Evolutionary conservation across 37 sponge, comb jelly and placozoan genomes (phyloP), one percentile per base, ranked within the genome.

Genomic region (Trichoplax adhaerens): DNA sequence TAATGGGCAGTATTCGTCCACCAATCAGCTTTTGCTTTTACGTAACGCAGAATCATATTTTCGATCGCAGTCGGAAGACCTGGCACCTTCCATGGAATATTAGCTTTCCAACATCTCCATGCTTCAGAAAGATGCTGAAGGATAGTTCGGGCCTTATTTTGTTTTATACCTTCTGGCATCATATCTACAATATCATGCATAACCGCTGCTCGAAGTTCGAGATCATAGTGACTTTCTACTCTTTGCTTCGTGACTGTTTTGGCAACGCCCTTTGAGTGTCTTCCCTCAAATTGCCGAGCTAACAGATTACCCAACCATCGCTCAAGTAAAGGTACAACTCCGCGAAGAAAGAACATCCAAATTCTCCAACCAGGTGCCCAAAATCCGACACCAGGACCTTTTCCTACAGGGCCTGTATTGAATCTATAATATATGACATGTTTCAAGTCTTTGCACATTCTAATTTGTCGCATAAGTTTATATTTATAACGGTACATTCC

Each of bases 401-500:
- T 97, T n/a, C 99, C 93, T 48, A 97, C 99, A 52, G 99, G 90
- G 68, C 99, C 99, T 56, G 99, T 97, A 69, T 97, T 97, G 80
- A 97, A 97, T 52, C 99, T 79, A 74, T 97, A 97, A 86, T 97
- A 97, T 75, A 97, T 97, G 71, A 97, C 87, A 63, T 97, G 99
- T 76, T 97, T 97, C 65, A 97, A 86, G 66, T 97, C 99, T 78
- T 97, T 97, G 77, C 99, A 97, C 99, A 97, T 91, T 10, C 99
- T 62, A 57, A 97, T 97, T 80, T 97, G 99, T 63, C 99, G 75
- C 99, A 97, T 97, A 72, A 97, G 82, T 69, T 97, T 97, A 84
- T 97, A 97, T 90, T 97, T 97, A 93, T 97, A 97, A 50, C 99
- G 93, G 74, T 97, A 97, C 99, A 97, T 97, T 3, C 99, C 99